Conservation (phyloP, 2,113 vertebrate species). For the Gymnogyps californianus region DNA sequence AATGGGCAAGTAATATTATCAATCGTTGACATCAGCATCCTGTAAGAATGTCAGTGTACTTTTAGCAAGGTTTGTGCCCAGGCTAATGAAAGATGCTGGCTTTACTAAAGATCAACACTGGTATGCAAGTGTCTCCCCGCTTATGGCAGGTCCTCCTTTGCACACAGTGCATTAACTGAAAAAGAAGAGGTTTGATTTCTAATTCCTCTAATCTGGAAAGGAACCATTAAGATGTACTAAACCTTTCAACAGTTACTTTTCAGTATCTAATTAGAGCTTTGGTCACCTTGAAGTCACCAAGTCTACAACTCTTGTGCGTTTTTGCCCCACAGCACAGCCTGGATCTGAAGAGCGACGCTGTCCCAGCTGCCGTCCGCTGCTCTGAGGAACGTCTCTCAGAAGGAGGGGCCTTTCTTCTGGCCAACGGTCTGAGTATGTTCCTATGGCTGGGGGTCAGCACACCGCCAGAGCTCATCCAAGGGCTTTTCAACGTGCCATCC, state of each 20-base stretch:
- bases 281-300: not conserved
- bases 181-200: not conserved
- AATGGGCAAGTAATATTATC: not conserved
- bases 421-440: constrained; percentile 84
- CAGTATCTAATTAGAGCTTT: not conserved
- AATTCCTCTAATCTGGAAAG: not conserved
- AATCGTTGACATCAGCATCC: not conserved
- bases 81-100: not conserved
- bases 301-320: not conserved
- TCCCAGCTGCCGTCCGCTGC: constrained; percentile 82
- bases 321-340: constrained; percentile 77
- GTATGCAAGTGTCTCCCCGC: not conserved
- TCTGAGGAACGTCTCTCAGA: constrained; percentile 88
- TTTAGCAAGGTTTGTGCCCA: not conserved
- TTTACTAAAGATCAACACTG: not conserved
- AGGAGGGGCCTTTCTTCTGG: constrained; percentile 86
- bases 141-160: not conserved
- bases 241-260: not conserved
- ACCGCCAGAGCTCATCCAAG: constrained; percentile 86
- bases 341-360: constrained; percentile 67
- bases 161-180: not conserved
- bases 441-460: constrained; percentile 88
- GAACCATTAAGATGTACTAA: not conserved
- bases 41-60: not conserved
- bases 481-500: constrained; percentile 87